These are phyloP conservation scores for Lycodopsis pacificus DNA, from an alignment of 2,797 vertebrate genomes.

Conservation along the genomic window DNA sequence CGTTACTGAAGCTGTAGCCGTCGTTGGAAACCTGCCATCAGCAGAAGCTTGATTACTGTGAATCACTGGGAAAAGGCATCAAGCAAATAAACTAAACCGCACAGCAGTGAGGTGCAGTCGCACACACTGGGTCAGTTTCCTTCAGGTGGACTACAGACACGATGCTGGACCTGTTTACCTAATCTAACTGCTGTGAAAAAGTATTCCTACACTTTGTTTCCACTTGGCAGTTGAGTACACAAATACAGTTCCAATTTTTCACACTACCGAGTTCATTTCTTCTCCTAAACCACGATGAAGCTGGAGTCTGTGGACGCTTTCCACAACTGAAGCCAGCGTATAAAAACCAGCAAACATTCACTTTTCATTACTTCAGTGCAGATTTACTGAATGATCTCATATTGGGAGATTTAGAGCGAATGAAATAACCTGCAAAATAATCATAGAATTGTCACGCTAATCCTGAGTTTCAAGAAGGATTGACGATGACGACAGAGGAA, in stretches of 20 bases:
- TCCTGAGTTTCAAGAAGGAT: not conserved
- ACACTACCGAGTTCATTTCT: not conserved
- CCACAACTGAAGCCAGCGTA: too few species aligned
- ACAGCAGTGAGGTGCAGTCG: not conserved
- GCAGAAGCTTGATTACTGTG: slow-evolving; percentile 29
- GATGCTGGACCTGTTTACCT: not conserved
- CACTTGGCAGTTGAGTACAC: slow-evolving; percentile 8
- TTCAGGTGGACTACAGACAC: not conserved
- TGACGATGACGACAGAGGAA: not conserved
- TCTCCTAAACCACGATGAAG: not conserved
- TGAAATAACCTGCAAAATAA: not conserved
- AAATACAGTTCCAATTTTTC: slow-evolving; percentile 3
- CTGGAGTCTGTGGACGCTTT: not conserved
- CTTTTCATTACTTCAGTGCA: slow-evolving; percentile 5
- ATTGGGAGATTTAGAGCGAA: not conserved
- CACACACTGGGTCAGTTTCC: not conserved
- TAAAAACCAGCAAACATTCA: not conserved
- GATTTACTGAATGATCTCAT: slow-evolving; percentile 5
- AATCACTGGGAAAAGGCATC: slow-evolving; percentile 22
- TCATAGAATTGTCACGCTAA: not conserved
- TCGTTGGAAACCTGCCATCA: slow-evolving; percentile 91
- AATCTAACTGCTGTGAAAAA: not conserved
- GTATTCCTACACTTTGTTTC: too few species aligned
- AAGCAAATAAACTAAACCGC: slow-evolving; percentile 13
- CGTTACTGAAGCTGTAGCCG: slow-evolving; percentile 91